phyloP scores from a whole-genome alignment of 2,888 invertebrate species.

The Cerceris ruficornis region DNA sequence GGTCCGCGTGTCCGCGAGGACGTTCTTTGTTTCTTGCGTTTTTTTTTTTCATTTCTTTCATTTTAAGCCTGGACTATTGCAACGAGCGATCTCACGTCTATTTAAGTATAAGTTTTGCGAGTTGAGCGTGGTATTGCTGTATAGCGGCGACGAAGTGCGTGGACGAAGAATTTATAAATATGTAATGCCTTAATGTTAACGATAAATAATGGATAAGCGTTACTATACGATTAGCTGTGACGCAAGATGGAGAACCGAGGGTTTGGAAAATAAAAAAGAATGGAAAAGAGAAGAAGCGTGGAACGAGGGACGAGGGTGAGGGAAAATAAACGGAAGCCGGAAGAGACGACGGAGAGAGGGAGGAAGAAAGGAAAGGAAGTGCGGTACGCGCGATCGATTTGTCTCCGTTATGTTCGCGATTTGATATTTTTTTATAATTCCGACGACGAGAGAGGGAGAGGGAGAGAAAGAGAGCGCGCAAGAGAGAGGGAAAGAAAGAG shows the following conservation, averaged over 20 bases:
- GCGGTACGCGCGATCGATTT: slow-evolving; percentile 53
- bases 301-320: slow-evolving; percentile 7
- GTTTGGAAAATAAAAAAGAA: not conserved
- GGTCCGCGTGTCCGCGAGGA: slow-evolving; percentile 20
- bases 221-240: slow-evolving; percentile 74
- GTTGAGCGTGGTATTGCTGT: slow-evolving; percentile 77
- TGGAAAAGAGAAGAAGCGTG: not conserved
- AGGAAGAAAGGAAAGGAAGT: slow-evolving; percentile 16
- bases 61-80: slow-evolving; percentile 78
- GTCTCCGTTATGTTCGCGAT: slow-evolving; percentile 75
- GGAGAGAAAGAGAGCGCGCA: slow-evolving; percentile 29
- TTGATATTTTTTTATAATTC: slow-evolving; percentile 77
- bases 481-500: slow-evolving; percentile 15
- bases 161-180: slow-evolving; percentile 78
- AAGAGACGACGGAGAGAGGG: slow-evolving; percentile 1
- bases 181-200: slow-evolving; percentile 82
- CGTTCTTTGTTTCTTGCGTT: slow-evolving; percentile 32
- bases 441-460: slow-evolving; percentile 54
- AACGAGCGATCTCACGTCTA: slow-evolving; percentile 81
- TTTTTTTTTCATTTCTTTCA: slow-evolving; percentile 37
- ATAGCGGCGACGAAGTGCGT: slow-evolving; percentile 72
- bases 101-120: slow-evolving; percentile 74
- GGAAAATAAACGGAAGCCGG: slow-evolving; percentile 8
- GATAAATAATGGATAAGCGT: slow-evolving; percentile 79
- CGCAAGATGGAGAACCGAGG: slow-evolving; percentile 26